Conservation (phyloP, 2,113 vertebrate species). For the Sapayoa aenigma region DNA sequence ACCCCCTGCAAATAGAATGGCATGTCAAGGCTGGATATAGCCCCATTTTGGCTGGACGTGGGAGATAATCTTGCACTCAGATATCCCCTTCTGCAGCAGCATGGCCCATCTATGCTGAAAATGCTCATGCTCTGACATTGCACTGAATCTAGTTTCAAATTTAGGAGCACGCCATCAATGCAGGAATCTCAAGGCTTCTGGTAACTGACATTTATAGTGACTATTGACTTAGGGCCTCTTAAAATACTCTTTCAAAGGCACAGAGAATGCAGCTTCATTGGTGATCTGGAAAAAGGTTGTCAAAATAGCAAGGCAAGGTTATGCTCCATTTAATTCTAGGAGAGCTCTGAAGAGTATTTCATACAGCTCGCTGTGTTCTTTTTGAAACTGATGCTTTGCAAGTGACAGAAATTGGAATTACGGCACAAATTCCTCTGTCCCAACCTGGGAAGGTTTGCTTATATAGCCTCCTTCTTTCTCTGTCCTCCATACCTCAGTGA, state of each 20-base stretch:
- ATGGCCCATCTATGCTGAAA: conserved; percentile 52
- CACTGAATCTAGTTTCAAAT: conserved; percentile 83
- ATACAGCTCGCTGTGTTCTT: neutral
- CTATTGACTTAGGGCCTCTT: conserved; percentile 59
- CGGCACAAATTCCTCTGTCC: neutral
- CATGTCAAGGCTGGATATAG: conserved; percentile 38
- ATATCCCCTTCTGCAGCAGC: conserved; percentile 39
- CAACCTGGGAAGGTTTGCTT: neutral
- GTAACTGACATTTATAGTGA: conserved; percentile 70
- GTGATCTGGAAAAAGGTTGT: conserved; percentile 64
- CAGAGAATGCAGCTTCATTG: conserved; percentile 59
- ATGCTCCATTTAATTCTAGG: neutral
- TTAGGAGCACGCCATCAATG: conserved; percentile 77
- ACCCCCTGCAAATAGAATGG: conserved; percentile 56
- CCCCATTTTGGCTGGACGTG: neutral
- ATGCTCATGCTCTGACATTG: conserved; percentile 72
- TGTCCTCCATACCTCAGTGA: neutral
- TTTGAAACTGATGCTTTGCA: neutral
- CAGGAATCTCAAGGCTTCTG: conserved; percentile 82
- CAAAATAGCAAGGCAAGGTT: conserved; percentile 68
- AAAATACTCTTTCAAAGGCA: conserved; percentile 73
- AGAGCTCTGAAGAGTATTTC: neutral
- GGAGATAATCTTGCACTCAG: conserved; percentile 68
- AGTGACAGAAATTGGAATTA: neutral
- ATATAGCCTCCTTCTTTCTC: neutral